Base-by-base conservation (phyloP, 1,140 invertebrate genomes). In the Brachionus manjavacas region DNA sequence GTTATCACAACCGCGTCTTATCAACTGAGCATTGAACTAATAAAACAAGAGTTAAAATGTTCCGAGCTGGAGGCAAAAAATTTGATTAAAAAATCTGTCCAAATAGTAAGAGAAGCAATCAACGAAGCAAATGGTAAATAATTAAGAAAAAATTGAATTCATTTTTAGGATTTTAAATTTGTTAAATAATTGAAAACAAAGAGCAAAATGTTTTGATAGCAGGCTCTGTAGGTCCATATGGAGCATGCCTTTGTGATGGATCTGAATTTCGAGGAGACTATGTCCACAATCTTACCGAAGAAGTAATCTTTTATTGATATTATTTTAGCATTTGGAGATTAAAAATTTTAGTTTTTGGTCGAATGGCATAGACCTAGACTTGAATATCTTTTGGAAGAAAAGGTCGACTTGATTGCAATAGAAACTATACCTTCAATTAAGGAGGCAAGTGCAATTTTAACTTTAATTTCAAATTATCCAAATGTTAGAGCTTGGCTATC, bases 241-340 rank as follows among this genome's bases (percentile, higher is more conserved):
- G 95, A 0, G 95, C 95, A 4, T 93, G 92, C 85, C 90, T 96
- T 4, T 92, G 94, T 86, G 94, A 97, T 89, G 93, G 93, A 20
- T 96, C 95, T 0, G 96, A 97, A 89, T 98, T 96, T 87, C 93
- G 91, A 52, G 96, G 96, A 23, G 91, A 90, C 83, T 97, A 97
- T 87, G 92, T 93, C 0, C 92, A 93, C 64, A 91, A 88, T 1
- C 91, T 94, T 7, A 90, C 92, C 25, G 88, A 89, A 16, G 90
- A 93, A 87, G 91, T 92, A 74, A 85, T 74, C 66, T 52, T 23
- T 35, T 31, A 41, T 64, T 83, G 9, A 84, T 6, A 68, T 28
- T 52, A 4, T 31, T 60, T 55, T 25, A 12, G 31, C 31, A 49
- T 68, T 79, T 43, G n/a, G 25, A n/a, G 25, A 8, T n/a, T n/a